These are phyloP conservation scores for Halichoerus grypus DNA, from an alignment of 2,113 vertebrate species.

Conservation along the genomic window DNA sequence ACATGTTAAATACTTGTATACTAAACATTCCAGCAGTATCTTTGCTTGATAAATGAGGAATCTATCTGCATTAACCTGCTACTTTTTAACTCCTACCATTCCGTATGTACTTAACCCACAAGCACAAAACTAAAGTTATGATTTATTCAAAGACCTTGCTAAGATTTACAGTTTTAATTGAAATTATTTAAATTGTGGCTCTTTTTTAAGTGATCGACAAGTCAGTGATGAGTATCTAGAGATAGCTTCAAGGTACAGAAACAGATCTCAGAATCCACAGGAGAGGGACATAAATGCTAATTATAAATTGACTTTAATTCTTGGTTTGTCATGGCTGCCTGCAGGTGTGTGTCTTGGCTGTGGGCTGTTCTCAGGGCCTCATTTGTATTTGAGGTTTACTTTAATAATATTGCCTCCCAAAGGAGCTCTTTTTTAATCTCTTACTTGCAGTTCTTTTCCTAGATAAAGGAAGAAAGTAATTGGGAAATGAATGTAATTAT, in stretches of 20 bases:
- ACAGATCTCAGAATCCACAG: slow-evolving; percentile 55
- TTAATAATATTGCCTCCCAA: slow-evolving; percentile 65
- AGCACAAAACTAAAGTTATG: neutral
- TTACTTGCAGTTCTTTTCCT: slow-evolving; percentile 69
- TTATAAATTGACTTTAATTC: slow-evolving; percentile 65
- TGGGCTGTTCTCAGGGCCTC: slow-evolving; percentile 64
- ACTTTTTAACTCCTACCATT: neutral
- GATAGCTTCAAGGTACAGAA: slow-evolving; percentile 52
- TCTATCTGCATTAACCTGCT: neutral
- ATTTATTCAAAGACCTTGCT: slow-evolving; percentile 44
- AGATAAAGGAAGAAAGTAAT: slow-evolving; percentile 36
- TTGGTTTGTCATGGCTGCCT: slow-evolving; percentile 56
- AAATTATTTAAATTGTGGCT: slow-evolving; percentile 54
- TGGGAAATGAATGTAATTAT: slow-evolving; percentile 37
- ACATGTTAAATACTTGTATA: neutral
- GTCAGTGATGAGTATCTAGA: slow-evolving; percentile 62
- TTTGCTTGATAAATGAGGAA: neutral
- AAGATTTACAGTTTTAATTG: slow-evolving; percentile 61
- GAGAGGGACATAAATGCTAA: slow-evolving; percentile 58
- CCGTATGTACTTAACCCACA: neutral
- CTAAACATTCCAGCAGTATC: neutral
- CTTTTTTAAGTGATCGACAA: slow-evolving; percentile 63
- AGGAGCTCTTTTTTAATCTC: slow-evolving; percentile 71
- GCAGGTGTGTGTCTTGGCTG: slow-evolving; percentile 64
- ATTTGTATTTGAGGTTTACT: slow-evolving; percentile 74